A percentile compares a stretch with the other conserved stretches of the same genome.
Evolutionary conservation across 2,888 invertebrate genomes (phyloP).

Genomic region (Hemistola chrysoprasaria): DNA sequence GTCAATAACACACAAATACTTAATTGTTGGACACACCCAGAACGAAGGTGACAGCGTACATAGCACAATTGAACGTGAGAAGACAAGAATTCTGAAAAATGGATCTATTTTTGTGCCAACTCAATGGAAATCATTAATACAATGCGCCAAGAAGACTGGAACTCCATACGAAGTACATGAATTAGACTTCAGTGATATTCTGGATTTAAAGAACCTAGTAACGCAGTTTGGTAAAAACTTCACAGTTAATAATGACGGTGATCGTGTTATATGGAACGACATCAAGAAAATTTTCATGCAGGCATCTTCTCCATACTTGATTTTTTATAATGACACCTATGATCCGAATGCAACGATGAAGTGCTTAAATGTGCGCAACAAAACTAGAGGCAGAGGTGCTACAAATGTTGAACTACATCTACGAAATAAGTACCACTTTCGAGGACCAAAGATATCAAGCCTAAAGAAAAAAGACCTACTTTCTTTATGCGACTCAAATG

Average conservation of each 20-base stretch:
- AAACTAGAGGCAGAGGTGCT: conserved; percentile 2
- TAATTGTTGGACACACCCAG: conserved; percentile 17
- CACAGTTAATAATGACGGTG: conserved; percentile 3
- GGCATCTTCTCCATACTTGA: conserved; percentile 2
- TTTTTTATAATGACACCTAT: conserved; percentile 1
- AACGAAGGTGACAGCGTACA: conserved; percentile 5
- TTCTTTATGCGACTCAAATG: conserved; percentile 20
- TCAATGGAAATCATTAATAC: conserved; percentile 32
- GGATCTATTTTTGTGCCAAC: conserved; percentile 32
- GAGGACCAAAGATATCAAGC: conserved; percentile 7
- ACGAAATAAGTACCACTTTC: conserved; percentile 5
- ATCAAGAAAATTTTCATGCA: conserved; percentile 10
- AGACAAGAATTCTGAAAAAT: conserved; percentile 26
- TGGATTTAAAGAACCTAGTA: conserved; percentile 10
- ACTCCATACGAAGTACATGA: conserved; percentile 14
- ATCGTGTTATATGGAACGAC: conserved; percentile 9
- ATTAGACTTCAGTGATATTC: conserved; percentile 7
- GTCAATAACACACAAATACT: conserved; percentile 17
- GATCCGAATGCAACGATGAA: conserved; percentile 1
- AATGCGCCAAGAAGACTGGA: conserved; percentile 19
- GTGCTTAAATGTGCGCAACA: conserved; percentile 3
- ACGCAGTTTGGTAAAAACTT: conserved; percentile 8
- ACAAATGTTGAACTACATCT: conserved; percentile 3
- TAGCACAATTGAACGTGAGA: conserved; percentile 15
- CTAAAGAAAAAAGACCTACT: conserved; percentile 21